Evolutionary conservation across 2,888 invertebrate genomes (phyloP).

Genomic region (Toxonevra muliebris): DNA sequence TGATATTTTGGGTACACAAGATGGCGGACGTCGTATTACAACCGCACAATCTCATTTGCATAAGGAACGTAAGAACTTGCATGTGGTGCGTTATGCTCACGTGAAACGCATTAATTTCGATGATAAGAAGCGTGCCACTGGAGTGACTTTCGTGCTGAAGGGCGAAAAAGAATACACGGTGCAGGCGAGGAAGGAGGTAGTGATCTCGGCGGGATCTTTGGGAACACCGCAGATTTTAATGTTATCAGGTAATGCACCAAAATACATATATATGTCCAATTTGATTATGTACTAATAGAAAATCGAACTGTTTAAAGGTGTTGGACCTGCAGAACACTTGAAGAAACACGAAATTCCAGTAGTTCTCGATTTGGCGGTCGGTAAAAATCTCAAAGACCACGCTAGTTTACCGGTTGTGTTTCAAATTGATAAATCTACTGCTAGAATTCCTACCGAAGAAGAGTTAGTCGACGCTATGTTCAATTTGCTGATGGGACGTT

Average conservation of each 20-base stretch:
- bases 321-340: conserved; percentile 59
- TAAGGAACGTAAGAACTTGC: conserved; percentile 69
- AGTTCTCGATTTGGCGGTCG: conserved; percentile 67
- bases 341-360: conserved; percentile 52
- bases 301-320: no score
- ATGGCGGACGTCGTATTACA: conserved; percentile 82
- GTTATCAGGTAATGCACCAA: conserved; percentile 75
- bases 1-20: conserved; percentile 85
- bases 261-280: not conserved
- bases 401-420: conserved; percentile 70
- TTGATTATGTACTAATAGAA: not conserved
- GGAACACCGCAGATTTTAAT: conserved; percentile 92
- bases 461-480: conserved; percentile 61
- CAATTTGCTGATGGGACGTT: conserved; percentile 67
- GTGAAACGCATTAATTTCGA: conserved; percentile 70
- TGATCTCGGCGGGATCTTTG: conserved; percentile 88
- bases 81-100: conserved; percentile 69
- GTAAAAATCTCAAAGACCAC: conserved; percentile 83
- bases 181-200: conserved; percentile 80
- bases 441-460: conserved; percentile 61
- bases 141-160: conserved; percentile 65
- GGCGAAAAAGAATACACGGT: conserved; percentile 67
- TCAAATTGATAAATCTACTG: conserved; percentile 65
- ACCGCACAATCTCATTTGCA: conserved; percentile 78
- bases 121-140: conserved; percentile 66